Percentiles rank a stretch among this genome's conserved stretches.
These are phyloP conservation scores for Oxygymnocypris stewartii DNA, from an alignment of 2,113 vertebrate genomes.

Conservation along the genomic window DNA sequence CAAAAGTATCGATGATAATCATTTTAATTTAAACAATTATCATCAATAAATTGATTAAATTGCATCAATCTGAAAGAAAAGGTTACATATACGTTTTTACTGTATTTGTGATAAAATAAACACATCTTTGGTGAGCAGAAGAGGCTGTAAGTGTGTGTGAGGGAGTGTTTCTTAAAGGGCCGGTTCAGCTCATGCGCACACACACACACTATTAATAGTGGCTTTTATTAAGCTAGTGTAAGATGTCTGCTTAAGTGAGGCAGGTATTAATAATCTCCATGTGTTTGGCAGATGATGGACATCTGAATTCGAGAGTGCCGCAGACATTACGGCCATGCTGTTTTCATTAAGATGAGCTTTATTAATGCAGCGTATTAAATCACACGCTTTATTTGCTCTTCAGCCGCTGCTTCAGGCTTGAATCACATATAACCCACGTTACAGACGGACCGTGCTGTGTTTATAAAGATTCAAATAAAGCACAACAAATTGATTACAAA, in stretches of 20 bases:
- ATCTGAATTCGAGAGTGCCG: no score
- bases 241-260: neutral
- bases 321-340: neutral
- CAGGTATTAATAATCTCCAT: constrained; percentile 4
- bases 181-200: neutral
- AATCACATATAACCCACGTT: neutral
- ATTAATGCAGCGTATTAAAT: constrained; percentile 5
- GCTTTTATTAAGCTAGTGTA: neutral
- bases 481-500: no score
- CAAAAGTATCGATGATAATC: no score
- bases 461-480: no score
- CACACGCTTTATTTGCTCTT: constrained; percentile 11
- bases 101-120: neutral
- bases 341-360: neutral
- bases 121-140: neutral
- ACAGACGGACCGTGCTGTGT: neutral
- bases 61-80: no score
- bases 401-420: neutral
- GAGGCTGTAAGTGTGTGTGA: no score
- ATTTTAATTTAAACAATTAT: no score
- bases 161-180: no score
- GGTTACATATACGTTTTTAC: neutral
- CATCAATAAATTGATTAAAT: no score
- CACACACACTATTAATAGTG: constrained; percentile 28
- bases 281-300: neutral